Percentiles rank a stretch among this genome's conserved stretches.
These are phyloP conservation scores for Gracilinanus agilis DNA, from an alignment of 2,113 vertebrate species.

Conservation along the genomic window DNA sequence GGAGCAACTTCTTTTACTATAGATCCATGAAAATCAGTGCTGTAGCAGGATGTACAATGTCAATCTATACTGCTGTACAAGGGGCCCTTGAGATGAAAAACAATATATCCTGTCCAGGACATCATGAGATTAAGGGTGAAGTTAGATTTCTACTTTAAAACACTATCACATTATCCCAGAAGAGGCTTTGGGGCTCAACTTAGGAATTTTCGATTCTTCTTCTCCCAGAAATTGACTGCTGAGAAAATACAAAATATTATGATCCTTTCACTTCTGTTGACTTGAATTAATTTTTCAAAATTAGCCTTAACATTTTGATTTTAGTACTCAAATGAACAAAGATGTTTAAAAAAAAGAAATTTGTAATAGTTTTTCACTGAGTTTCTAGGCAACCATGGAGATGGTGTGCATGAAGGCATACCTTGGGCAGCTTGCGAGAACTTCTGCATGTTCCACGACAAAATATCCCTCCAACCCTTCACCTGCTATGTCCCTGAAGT, in stretches of 20 bases:
- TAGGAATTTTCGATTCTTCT: neutral
- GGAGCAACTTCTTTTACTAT: conserved; percentile 29
- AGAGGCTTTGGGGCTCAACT: neutral
- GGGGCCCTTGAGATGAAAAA: conserved; percentile 52
- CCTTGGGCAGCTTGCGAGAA: neutral
- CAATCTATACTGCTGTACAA: conserved; percentile 52
- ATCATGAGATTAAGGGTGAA: conserved; percentile 54
- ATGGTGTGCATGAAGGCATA: neutral
- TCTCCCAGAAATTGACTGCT: conserved; percentile 3
- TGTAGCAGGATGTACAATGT: conserved; percentile 9
- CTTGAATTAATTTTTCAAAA: neutral
- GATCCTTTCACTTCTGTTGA: conserved; percentile 35
- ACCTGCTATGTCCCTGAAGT: neutral
- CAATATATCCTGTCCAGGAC: conserved; percentile 1
- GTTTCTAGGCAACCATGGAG: neutral
- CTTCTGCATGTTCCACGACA: neutral
- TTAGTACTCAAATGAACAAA: conserved; percentile 7
- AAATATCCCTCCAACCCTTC: neutral
- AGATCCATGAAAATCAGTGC: conserved; percentile 52
- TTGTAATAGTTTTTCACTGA: neutral
- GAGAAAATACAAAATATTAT: neutral
- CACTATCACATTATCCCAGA: conserved; percentile 5
- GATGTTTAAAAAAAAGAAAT: neutral
- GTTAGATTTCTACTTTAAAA: conserved; percentile 58
- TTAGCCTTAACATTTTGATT: neutral